Evolutionary conservation across 23 tunicate species (phyloP), one percentile per base, ranked within the genome.

Genomic region (Trididemnum clinides): DNA sequence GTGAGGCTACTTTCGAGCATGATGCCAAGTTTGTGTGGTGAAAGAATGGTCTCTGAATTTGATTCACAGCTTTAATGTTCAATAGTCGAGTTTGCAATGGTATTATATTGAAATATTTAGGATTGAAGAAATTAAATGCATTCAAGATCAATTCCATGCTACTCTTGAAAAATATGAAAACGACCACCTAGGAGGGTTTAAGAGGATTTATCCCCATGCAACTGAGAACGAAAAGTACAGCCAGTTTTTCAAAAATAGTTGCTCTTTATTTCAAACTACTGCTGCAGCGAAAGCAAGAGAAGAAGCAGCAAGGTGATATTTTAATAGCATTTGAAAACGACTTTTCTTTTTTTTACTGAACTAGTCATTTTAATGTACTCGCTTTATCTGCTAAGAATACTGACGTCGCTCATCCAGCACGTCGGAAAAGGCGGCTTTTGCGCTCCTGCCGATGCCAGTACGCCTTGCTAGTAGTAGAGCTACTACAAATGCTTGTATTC

Each of bases 191-290:
- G 91, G 97, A 4, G 99, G 96, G 27, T 96, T 91, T 35, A 71
- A 93, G 23, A 51, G 99, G 28, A 91, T 91, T 30, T 96, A 96
- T 58, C 99, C 99, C 2, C 38, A 27, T 72, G 10, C 66, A 59
- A 59, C 85, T 20, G 97, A 88, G 18, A 34, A 71, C 28, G 96
- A 91, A 22, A 84, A 88, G 78, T 96, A 96, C 71, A 86, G 66
- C 71, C 63, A 84, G 65, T 96, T 81, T 57, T 96, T 96, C 71
- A 88, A 96, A 33, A 96, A 90, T 77, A 87, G 90, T 38, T 88
- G 96, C 51, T 96, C 99, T n/a, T 71, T 96, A 50, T 96, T 90
- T 74, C 99, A 96, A 88, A 96, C 97, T 1, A 96, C 99, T 7
- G 97, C 93, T 22, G 96, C 96, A 23, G 88, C 96, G 23, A 96